A percentile compares a stretch with the other conserved stretches of the same genome.
Conservation (phyloP, 1,140 invertebrate genomes). For the Luehdorfia chinensis region DNA sequence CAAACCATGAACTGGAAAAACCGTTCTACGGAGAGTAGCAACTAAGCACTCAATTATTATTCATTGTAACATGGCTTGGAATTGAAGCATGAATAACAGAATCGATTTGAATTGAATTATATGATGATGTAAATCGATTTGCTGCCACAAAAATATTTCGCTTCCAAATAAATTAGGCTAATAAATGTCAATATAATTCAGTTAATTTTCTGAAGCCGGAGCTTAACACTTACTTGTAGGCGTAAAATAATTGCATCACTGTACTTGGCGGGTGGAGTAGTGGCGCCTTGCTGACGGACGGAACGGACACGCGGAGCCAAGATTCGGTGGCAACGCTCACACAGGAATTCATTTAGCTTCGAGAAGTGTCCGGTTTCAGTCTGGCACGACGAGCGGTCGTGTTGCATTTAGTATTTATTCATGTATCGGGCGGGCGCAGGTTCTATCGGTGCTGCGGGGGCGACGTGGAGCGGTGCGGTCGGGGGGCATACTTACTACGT, state of each 20-base stretch:
- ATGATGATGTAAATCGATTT: conserved; percentile 15
- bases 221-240: conserved; percentile 33
- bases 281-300: conserved; percentile 36
- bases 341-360: conserved; percentile 69
- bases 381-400: conserved; percentile 61
- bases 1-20: conserved; percentile 8
- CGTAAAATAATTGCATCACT: conserved; percentile 46
- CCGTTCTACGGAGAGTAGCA: conserved; percentile 9
- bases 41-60: conserved; percentile 13
- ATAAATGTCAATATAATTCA: conserved; percentile 14
- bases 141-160: conserved; percentile 11
- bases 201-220: conserved; percentile 4
- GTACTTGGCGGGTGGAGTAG: conserved; percentile 33
- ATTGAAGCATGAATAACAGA: conserved; percentile 14
- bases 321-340: conserved; percentile 70
- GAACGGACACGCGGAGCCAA: conserved; percentile 33
- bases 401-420: conserved; percentile 73
- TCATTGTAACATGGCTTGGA: conserved; percentile 16
- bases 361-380: conserved; percentile 74
- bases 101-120: conserved; percentile 18
- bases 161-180: conserved; percentile 13
- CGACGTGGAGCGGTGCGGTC: conserved; percentile 35
- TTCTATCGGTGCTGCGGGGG: conserved; percentile 50
- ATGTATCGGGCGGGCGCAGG: conserved; percentile 66
- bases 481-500: conserved; percentile 72